Base-by-base conservation (phyloP, 2,797 vertebrate genomes). In the Sebastes nivosus region DNA sequence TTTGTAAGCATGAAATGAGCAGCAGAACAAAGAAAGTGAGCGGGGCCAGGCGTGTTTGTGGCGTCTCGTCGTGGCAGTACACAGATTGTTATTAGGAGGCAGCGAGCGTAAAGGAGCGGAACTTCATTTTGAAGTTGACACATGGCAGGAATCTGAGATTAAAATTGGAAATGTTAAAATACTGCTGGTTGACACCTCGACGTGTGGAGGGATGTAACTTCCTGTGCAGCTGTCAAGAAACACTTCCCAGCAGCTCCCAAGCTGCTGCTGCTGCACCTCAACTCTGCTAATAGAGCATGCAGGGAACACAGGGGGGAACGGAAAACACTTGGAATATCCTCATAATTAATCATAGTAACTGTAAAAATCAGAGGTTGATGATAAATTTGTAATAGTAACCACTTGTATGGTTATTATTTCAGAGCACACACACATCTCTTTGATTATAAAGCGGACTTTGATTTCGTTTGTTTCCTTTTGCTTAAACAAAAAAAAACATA, bases 201-300 rank as follows among this genome's bases (percentile, higher is more conserved):
- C 57, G 92, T 94, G 93, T 93, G 87, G 89, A 93, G 88, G 87
- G 91, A 94, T 93, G 89, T 83, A 85, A 92, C 94, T 95, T 96
- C 95, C 95, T 94, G 92, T 82, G 91, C 93, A 95, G 92, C 94
- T 96, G 94, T 91, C 92, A 93, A 91, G 88, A 92, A 93, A 95
- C 93, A 94, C 93, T 88, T 94, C 84, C 61, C 73, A 72, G 85
- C 92, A 86, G 88, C 93, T 83, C 83, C 77, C 60, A 82, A 90
- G 88, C 84, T 88, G 89, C 85, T 76, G 82, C 75, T 70, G 86
- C 86, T 76, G 77, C 75, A 91, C 87, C 82, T 94, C 90, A 25
- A 42, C 67, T 52, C 83, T 81, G 84, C 88, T 88, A 92, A 93
- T 81, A 84, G 80, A 80, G 85, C 87, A 81, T 80, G 81, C 75